Conservation (phyloP, 2,888 invertebrate genomes). For the Pollenia griseotomentosa region DNA sequence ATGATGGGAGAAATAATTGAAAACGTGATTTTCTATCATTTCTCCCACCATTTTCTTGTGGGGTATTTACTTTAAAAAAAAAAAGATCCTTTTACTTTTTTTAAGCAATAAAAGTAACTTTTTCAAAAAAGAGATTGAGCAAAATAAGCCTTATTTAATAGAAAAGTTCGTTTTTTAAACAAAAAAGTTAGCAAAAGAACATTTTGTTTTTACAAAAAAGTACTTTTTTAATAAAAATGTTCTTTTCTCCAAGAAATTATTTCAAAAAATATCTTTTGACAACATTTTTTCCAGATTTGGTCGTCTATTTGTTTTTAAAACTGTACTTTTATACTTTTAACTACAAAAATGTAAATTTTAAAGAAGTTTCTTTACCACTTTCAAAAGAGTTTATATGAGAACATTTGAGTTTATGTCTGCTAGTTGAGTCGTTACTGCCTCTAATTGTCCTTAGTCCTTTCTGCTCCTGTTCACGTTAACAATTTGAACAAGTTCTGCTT, state of each 20-base stretch:
- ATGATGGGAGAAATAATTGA: too few species aligned
- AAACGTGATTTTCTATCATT: too few species aligned
- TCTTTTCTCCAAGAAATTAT: neutral
- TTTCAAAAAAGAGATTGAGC: too few species aligned
- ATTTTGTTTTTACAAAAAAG: neutral
- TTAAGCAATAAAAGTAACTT: too few species aligned
- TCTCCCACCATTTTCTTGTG: too few species aligned
- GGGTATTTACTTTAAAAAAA: too few species aligned
- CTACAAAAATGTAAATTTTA: conserved; percentile 57
- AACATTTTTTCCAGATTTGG: too few species aligned
- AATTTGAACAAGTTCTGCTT: conserved; percentile 47
- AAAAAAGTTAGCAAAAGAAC: too few species aligned
- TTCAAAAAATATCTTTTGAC: neutral
- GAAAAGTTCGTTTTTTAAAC: neutral
- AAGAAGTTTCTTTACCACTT: conserved; percentile 41
- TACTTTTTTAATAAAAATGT: neutral
- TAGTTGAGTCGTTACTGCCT: conserved; percentile 35
- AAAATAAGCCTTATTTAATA: too few species aligned
- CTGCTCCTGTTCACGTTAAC: conserved; percentile 7
- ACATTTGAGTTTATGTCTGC: conserved; percentile 21
- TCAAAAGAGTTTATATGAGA: neutral
- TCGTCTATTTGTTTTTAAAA: neutral
- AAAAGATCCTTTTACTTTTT: too few species aligned
- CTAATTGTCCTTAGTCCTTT: conserved; percentile 42
- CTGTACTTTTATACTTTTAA: conserved; percentile 17